These are phyloP conservation scores for Nudaria mundana DNA, from an alignment of 2,888 invertebrate genomes.

Conservation along the genomic window DNA sequence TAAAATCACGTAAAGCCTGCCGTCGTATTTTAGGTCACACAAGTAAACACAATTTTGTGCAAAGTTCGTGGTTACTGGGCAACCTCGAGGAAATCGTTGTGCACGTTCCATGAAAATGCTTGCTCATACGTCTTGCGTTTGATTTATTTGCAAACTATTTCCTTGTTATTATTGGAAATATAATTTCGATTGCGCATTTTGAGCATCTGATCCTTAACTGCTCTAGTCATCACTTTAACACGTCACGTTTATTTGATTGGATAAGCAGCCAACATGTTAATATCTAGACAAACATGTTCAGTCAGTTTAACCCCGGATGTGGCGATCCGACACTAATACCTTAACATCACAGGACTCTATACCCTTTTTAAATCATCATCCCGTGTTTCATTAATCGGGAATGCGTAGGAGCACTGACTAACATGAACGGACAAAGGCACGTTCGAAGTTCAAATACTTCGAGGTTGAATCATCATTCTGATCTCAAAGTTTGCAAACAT, in stretches of 20 bases:
- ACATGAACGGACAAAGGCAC: constrained; percentile 33
- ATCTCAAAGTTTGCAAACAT: constrained; percentile 24
- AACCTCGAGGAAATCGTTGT: constrained; percentile 2
- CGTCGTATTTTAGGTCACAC: background rate
- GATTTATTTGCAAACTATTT: background rate
- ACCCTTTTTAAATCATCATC: constrained; percentile 25
- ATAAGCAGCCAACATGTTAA: constrained; percentile 21
- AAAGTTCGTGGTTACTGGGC: background rate
- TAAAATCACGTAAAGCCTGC: too few relatives aligned
- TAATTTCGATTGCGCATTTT: background rate
- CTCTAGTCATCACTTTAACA: background rate
- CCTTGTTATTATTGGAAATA: background rate
- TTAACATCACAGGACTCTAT: constrained; percentile 18
- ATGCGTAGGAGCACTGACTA: constrained; percentile 49
- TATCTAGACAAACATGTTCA: constrained; percentile 17
- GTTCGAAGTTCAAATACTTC: constrained; percentile 35
- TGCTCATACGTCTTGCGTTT: background rate
- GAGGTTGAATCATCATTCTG: constrained; percentile 33
- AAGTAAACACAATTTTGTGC: background rate
- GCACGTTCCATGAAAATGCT: constrained; percentile 2
- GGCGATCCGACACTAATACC: constrained; percentile 24
- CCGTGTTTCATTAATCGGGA: constrained; percentile 44
- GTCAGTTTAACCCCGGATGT: constrained; percentile 31
- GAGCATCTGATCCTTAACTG: background rate
- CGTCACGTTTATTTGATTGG: constrained; percentile 1